A percentile compares a stretch with the other conserved stretches of the same genome.
Evolutionary conservation across 2,113 vertebrate species (phyloP).

Genomic region (Brienomyrus brachyistius): DNA sequence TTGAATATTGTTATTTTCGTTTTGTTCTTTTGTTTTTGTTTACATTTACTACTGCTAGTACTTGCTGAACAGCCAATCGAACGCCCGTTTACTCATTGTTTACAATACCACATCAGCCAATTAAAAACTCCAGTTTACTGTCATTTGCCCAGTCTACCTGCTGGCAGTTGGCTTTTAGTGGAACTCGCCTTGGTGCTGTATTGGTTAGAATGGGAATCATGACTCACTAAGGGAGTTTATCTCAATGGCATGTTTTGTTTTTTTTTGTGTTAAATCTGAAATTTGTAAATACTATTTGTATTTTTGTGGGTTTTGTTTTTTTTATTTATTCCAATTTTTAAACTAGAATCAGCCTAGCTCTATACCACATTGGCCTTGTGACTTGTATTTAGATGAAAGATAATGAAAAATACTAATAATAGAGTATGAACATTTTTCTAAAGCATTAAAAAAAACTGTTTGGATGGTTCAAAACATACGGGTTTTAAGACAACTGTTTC

Average conservation of each 20-base stretch:
- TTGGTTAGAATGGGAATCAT: constrained; percentile 41
- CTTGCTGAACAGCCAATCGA: constrained; percentile 59
- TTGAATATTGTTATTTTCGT: constrained; percentile 14
- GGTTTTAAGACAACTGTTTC: constrained; percentile 57
- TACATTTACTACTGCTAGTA: constrained; percentile 53
- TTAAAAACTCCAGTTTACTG: constrained; percentile 57
- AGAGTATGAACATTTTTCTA: constrained; percentile 72
- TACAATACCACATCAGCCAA: constrained; percentile 58
- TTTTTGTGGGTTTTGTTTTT: constrained; percentile 48
- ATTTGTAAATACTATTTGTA: constrained; percentile 66
- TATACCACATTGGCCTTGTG: constrained; percentile 76
- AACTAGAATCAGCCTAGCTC: constrained; percentile 67
- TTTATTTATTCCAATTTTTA: constrained; percentile 48
- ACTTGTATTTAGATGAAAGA: constrained; percentile 71
- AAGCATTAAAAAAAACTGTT: constrained; percentile 68
- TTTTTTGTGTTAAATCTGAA: constrained; percentile 51
- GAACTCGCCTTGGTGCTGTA: constrained; percentile 42
- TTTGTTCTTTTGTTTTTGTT: constrained; percentile 30
- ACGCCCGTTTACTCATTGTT: constrained; percentile 62
- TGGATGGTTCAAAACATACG: constrained; percentile 70
- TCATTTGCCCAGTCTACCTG: constrained; percentile 47
- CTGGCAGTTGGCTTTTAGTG: constrained; percentile 36
- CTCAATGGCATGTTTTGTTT: constrained; percentile 39
- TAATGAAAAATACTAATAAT: constrained; percentile 69
- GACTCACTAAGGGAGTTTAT: constrained; percentile 27